These are phyloP conservation scores for Scelioninae gen. 2 DNA, from an alignment of 2,888 invertebrate species.

Conservation along the genomic window DNA sequence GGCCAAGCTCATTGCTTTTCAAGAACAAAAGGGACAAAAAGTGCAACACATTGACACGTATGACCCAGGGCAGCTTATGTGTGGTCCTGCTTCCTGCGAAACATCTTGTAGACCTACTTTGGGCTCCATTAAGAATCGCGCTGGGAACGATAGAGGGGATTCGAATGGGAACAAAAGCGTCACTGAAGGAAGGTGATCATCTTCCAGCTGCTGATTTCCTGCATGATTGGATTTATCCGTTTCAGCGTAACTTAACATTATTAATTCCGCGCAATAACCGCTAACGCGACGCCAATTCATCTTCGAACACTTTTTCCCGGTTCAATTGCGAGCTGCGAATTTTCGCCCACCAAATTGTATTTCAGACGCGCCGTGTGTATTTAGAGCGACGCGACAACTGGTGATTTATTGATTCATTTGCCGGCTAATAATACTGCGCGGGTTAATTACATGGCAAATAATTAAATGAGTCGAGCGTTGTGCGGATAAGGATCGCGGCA, in stretches of 20 bases:
- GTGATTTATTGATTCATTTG: slow-evolving; percentile 43
- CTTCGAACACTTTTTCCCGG: slow-evolving; percentile 51
- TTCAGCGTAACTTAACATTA: slow-evolving; percentile 45
- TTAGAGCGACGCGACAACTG: slow-evolving; percentile 30
- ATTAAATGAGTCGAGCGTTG: slow-evolving; percentile 42
- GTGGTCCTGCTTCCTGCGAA: slow-evolving; percentile 57
- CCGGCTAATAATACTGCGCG: slow-evolving; percentile 10
- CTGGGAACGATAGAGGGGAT: slow-evolving; percentile 45
- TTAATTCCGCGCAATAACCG: slow-evolving; percentile 46
- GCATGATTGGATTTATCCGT: slow-evolving; percentile 56
- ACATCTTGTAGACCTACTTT: slow-evolving; percentile 70
- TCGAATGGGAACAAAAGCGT: slow-evolving; percentile 55
- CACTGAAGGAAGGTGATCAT: slow-evolving; percentile 51
- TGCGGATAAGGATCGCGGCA: slow-evolving; percentile 40
- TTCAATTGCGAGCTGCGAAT: slow-evolving; percentile 18
- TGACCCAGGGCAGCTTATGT: slow-evolving; percentile 54
- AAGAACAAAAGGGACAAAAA: slow-evolving; percentile 51
- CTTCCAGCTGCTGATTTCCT: slow-evolving; percentile 58
- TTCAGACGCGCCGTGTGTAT: no score
- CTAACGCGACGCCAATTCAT: slow-evolving; percentile 43
- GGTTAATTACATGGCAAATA: slow-evolving; percentile 31
- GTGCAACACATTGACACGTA: slow-evolving; percentile 26
- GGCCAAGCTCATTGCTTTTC: slow-evolving; percentile 36
- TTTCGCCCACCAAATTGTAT: no score
- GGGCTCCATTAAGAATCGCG: slow-evolving; percentile 66